phyloP scores from a whole-genome alignment of 2,888 invertebrate genomes.

The Mamestra brassicae region DNA sequence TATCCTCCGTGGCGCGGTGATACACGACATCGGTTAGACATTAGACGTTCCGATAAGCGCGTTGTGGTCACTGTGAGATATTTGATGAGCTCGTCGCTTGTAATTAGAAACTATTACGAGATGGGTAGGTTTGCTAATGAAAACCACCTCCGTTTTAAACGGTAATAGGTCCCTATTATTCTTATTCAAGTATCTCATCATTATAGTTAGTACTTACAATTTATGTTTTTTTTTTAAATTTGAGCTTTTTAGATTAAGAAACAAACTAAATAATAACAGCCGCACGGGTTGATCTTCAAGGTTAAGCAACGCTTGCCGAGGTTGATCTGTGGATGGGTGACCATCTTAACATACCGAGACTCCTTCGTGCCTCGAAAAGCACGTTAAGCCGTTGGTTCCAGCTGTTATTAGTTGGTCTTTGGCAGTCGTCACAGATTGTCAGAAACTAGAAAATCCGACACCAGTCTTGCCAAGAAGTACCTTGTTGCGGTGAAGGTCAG shows the following conservation, averaged over 20 bases:
- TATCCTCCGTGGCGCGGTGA: constrained; percentile 1
- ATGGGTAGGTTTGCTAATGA: not conserved
- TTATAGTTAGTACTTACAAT: not conserved
- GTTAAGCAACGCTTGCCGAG: not conserved
- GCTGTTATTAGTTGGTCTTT: not conserved
- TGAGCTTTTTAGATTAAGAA: too few species aligned
- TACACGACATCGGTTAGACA: not conserved
- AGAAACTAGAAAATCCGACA: not conserved
- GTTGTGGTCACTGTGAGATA: constrained; percentile 38
- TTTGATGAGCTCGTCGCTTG: constrained; percentile 10
- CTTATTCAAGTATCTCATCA: not conserved
- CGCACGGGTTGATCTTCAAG: too few species aligned
- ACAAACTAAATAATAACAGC: too few species aligned
- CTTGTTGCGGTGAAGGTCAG: too few species aligned
- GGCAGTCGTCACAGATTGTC: not conserved
- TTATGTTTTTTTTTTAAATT: too few species aligned
- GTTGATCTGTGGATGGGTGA: not conserved
- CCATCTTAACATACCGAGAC: not conserved
- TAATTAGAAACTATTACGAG: constrained; percentile 31
- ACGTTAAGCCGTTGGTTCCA: too few species aligned
- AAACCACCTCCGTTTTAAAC: not conserved
- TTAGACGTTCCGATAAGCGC: constrained; percentile 19
- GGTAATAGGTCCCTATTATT: not conserved
- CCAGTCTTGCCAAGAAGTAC: too few species aligned
- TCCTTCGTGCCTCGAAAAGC: not conserved